phyloP scores from a whole-genome alignment of 2,113 vertebrate genomes.

The Zootoca vivipara region DNA sequence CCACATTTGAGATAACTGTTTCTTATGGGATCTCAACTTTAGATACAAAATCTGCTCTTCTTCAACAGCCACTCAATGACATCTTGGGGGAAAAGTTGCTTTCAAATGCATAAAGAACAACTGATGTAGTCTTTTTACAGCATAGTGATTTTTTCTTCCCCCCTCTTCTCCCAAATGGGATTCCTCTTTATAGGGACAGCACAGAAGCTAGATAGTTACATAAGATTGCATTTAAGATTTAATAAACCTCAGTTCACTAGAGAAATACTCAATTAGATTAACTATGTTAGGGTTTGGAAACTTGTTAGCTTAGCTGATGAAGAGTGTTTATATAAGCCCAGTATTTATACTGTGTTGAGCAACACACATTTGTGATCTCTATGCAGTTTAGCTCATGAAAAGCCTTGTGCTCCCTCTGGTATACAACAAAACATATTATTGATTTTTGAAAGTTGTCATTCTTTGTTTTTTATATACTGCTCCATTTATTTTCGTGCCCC shows the following conservation, averaged over 20 bases:
- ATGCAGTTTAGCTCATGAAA: not conserved
- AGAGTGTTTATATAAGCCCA: slow-evolving; percentile 5
- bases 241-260: not conserved
- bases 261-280: slow-evolving; percentile 2
- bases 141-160: not conserved
- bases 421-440: not conserved
- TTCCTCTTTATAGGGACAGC: not conserved
- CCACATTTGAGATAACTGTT: not conserved
- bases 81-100: not conserved
- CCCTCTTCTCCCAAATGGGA: not conserved
- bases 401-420: not conserved
- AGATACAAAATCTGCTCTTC: not conserved
- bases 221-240: not conserved
- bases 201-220: not conserved
- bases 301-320: slow-evolving; percentile 2
- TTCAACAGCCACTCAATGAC: not conserved
- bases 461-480: not conserved
- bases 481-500: not conserved
- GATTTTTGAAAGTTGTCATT: no score
- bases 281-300: not conserved
- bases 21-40: not conserved
- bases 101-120: not conserved
- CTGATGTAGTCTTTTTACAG: not conserved
- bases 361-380: not conserved
- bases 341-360: not conserved